phyloP scores from a whole-genome alignment of 2,113 vertebrate species.

The Heteronetta atricapilla region DNA sequence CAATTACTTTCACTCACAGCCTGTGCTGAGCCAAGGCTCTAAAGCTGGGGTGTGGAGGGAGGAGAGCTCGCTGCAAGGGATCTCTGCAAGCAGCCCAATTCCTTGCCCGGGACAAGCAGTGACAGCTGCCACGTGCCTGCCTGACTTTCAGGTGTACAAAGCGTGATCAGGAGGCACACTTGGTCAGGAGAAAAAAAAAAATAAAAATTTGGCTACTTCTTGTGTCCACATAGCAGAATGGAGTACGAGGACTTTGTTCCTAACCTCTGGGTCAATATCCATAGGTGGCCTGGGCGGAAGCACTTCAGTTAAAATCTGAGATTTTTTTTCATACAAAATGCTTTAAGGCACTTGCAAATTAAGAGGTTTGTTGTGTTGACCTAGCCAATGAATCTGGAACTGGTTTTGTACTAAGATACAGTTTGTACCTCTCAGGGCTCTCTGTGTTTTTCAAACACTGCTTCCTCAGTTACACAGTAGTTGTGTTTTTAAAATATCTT shows the following conservation, averaged over 20 bases:
- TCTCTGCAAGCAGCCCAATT: background rate
- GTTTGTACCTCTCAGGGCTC: background rate
- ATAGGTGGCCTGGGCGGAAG: background rate
- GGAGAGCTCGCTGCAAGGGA: background rate
- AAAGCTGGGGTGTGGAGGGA: background rate
- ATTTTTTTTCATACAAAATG: background rate
- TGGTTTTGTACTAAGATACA: background rate
- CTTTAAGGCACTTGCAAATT: background rate
- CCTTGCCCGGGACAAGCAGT: background rate
- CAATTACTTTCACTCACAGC: background rate
- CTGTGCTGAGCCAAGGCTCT: background rate
- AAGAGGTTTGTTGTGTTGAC: background rate
- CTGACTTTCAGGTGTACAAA: background rate
- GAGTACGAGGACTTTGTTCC: background rate
- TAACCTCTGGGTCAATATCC: background rate
- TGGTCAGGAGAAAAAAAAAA: background rate
- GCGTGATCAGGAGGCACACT: background rate
- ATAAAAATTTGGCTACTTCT: background rate
- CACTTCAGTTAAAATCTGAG: background rate
- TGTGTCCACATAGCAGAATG: background rate
- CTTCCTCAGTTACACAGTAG: background rate
- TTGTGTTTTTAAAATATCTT: background rate
- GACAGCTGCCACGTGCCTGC: background rate
- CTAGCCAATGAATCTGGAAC: background rate
- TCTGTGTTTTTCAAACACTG: background rate